phyloP scores from a whole-genome alignment of 2,797 vertebrate genomes.

The Eurystomus glaucurus region DNA sequence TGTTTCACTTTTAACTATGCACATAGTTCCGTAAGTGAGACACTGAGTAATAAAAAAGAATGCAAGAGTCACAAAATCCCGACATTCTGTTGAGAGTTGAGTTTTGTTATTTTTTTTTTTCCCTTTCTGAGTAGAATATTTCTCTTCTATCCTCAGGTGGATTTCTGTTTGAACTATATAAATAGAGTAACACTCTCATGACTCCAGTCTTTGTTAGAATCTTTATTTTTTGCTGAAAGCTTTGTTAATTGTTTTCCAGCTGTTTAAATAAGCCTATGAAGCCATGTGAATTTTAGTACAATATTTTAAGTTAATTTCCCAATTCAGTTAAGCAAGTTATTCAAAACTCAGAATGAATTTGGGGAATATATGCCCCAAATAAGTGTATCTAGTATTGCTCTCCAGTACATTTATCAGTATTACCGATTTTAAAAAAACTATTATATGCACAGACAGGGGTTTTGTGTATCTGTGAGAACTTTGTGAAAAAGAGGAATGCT shows the following conservation, averaged over 20 bases:
- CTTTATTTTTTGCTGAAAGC: background rate
- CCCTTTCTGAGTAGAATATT: background rate
- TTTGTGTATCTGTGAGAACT: background rate
- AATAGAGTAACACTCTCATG: background rate
- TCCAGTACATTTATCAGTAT: background rate
- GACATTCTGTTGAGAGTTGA: background rate
- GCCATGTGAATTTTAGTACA: conserved; percentile 1
- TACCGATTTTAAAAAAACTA: background rate
- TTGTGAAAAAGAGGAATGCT: background rate
- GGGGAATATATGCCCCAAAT: background rate
- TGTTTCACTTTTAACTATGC: background rate
- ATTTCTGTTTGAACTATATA: conserved; percentile 34
- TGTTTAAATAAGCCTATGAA: conserved; percentile 14
- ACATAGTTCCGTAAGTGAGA: background rate
- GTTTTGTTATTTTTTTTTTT: background rate
- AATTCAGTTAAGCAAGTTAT: background rate
- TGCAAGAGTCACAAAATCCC: background rate
- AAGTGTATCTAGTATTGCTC: background rate
- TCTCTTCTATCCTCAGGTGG: background rate
- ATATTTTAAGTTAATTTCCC: background rate
- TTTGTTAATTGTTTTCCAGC: conserved; percentile 30
- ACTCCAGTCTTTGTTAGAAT: background rate
- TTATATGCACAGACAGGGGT: background rate
- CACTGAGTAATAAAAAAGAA: background rate
- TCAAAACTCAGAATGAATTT: background rate